Evolutionary conservation across 2,888 invertebrate genomes (phyloP).

Genomic region (Drosophila sordidula): DNA sequence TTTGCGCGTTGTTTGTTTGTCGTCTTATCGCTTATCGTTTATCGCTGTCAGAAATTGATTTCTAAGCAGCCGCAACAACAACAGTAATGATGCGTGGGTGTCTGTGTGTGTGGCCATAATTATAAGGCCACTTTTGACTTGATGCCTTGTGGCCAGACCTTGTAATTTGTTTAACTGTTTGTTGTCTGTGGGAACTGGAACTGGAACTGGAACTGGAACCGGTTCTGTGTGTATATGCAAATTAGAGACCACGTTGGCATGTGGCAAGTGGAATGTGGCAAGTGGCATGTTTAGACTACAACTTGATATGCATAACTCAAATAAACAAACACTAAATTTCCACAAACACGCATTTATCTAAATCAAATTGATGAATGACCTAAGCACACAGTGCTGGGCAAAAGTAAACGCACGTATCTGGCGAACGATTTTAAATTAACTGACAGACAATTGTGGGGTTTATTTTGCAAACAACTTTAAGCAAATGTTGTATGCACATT

Average conservation of each 20-base stretch:
- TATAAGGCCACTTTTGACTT: slow-evolving; percentile 53
- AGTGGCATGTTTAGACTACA: slow-evolving; percentile 55
- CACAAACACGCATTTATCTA: slow-evolving; percentile 36
- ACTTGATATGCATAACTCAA: slow-evolving; percentile 56
- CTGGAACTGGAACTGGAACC: slow-evolving; percentile 1
- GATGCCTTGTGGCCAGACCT: slow-evolving; percentile 35
- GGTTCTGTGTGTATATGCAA: slow-evolving; percentile 40
- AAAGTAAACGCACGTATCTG: slow-evolving; percentile 10
- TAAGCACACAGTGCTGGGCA: slow-evolving; percentile 29
- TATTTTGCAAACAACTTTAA: slow-evolving; percentile 7
- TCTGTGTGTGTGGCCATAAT: slow-evolving; percentile 48
- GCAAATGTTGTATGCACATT: no score
- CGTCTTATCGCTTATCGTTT: slow-evolving; percentile 61
- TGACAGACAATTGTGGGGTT: neutral
- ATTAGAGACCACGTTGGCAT: slow-evolving; percentile 50
- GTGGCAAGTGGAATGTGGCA: slow-evolving; percentile 33
- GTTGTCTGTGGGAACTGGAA: slow-evolving; percentile 2
- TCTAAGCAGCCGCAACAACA: slow-evolving; percentile 42
- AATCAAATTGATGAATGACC: slow-evolving; percentile 47
- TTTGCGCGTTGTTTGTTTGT: slow-evolving; percentile 43
- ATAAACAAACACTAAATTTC: slow-evolving; percentile 40
- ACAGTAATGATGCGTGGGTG: neutral
- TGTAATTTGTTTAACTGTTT: slow-evolving; percentile 59
- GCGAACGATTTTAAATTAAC: slow-evolving; percentile 6
- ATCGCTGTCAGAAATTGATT: slow-evolving; percentile 72